Evolutionary conservation across 2,797 vertebrate genomes (phyloP).

Genomic region (Acanthurus tractus): DNA sequence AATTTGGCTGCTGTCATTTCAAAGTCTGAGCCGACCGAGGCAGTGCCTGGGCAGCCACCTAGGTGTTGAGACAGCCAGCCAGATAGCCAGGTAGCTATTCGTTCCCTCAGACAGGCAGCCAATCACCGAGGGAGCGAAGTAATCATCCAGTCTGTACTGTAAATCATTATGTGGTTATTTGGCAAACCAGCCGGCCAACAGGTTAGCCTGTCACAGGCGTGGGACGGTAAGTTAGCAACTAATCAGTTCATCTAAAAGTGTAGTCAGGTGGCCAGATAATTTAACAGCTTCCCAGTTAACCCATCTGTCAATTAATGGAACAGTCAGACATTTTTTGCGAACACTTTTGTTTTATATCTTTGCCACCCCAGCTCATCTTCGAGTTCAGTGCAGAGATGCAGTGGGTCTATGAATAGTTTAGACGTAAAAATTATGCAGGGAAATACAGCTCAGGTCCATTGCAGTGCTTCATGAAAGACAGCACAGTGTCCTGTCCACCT

Average conservation of each 20-base stretch:
- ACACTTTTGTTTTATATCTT: background rate
- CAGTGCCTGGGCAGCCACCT: slow-evolving; percentile 6
- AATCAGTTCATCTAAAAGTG: background rate
- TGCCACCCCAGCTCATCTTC: background rate
- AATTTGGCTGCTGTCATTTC: slow-evolving; percentile 52
- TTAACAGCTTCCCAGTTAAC: background rate
- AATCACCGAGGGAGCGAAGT: slow-evolving; percentile 3
- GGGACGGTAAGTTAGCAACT: background rate
- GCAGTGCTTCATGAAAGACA: background rate
- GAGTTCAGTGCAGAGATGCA: background rate
- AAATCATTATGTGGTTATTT: slow-evolving; percentile 15
- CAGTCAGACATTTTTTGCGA: background rate
- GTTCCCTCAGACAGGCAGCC: background rate
- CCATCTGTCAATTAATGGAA: background rate
- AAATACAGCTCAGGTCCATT: background rate
- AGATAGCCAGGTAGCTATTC: background rate
- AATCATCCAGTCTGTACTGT: slow-evolving; percentile 22
- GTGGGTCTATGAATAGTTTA: too few relatives aligned
- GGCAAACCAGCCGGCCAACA: background rate
- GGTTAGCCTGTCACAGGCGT: background rate
- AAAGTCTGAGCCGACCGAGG: slow-evolving; percentile 11
- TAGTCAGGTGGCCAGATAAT: too few relatives aligned
- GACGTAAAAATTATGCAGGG: background rate
- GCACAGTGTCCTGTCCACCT: background rate
- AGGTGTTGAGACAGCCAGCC: background rate